Evolutionary conservation across 1,140 invertebrate species (phyloP).

Genomic region (Gryllus bimaculatus): DNA sequence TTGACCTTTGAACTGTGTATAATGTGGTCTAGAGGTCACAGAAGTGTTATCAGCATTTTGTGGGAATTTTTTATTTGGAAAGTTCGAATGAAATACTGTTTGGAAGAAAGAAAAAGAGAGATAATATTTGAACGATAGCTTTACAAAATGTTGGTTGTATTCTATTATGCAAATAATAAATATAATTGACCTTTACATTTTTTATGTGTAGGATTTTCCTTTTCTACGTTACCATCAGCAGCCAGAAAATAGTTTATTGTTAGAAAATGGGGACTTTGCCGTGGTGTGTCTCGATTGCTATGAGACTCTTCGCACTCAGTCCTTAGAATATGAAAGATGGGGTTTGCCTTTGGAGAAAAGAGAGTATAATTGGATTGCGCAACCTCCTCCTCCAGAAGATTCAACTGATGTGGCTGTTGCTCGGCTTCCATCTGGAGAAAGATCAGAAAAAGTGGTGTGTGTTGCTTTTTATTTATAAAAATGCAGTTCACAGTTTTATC

Average conservation of each 20-base stretch:
- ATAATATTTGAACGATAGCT: too few relatives aligned
- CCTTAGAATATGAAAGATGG: conserved; percentile 78
- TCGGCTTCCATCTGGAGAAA: conserved; percentile 66
- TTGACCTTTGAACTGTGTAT: too few relatives aligned
- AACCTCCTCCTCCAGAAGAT: conserved; percentile 79
- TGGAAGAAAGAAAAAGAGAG: too few relatives aligned
- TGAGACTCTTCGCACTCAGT: conserved; percentile 73
- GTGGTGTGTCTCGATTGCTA: conserved; percentile 89
- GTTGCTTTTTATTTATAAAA: neutral
- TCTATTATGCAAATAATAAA: too few relatives aligned
- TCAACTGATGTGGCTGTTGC: conserved; percentile 70
- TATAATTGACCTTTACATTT: neutral
- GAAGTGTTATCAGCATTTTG: too few relatives aligned
- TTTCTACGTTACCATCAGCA: conserved; percentile 64
- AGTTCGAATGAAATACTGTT: too few relatives aligned
- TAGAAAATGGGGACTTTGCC: conserved; percentile 84
- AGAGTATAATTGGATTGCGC: conserved; percentile 85
- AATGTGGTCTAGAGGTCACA: too few relatives aligned
- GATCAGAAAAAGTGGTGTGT: conserved; percentile 64
- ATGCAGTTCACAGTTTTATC: neutral
- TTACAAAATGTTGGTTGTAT: too few relatives aligned
- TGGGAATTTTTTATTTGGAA: too few relatives aligned
- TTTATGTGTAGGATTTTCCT: conserved; percentile 39
- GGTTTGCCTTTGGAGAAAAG: conserved; percentile 77
- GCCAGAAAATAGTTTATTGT: conserved; percentile 66